These are phyloP conservation scores for Bombus vancouverensis DNA, from an alignment of 1,140 invertebrate species.

Conservation along the genomic window DNA sequence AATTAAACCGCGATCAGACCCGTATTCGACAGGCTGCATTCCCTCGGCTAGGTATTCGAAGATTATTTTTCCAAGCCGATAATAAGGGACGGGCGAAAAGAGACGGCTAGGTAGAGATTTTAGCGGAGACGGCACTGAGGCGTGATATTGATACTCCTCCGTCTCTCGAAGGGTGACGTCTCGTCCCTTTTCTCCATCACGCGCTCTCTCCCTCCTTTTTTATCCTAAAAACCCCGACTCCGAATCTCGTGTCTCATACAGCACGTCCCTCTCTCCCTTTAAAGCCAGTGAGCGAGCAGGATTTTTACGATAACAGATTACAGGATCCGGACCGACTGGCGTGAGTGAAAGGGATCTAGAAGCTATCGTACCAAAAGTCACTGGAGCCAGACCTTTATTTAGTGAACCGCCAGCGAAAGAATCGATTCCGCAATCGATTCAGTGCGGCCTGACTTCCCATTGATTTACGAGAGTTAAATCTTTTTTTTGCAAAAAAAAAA, in stretches of 20 bases:
- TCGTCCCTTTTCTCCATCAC: constrained; percentile 56
- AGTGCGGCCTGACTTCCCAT: neutral
- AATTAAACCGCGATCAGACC: constrained; percentile 49
- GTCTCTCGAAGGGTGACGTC: constrained; percentile 72
- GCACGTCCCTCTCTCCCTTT: constrained; percentile 35
- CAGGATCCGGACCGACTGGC: constrained; percentile 51
- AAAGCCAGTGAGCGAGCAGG: constrained; percentile 66
- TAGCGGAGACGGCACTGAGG: constrained; percentile 70
- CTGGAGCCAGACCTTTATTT: constrained; percentile 29
- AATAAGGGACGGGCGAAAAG: constrained; percentile 67
- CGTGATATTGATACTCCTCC: constrained; percentile 78
- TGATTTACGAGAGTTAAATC: neutral
- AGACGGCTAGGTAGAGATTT: constrained; percentile 56
- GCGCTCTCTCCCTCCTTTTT: neutral
- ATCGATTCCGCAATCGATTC: constrained; percentile 37
- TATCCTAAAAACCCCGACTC: constrained; percentile 30
- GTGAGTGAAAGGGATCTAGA: constrained; percentile 57
- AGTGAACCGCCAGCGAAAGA: neutral
- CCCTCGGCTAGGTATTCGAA: constrained; percentile 56
- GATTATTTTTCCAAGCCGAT: constrained; percentile 75
- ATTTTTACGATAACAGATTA: constrained; percentile 77
- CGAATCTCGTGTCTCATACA: constrained; percentile 36
- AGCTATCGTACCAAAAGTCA: constrained; percentile 54
- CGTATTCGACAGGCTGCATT: constrained; percentile 11
- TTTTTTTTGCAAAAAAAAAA: neutral